phyloP scores from a whole-genome alignment of 2,888 invertebrate species.

The Cheiracanthium punctorium region DNA sequence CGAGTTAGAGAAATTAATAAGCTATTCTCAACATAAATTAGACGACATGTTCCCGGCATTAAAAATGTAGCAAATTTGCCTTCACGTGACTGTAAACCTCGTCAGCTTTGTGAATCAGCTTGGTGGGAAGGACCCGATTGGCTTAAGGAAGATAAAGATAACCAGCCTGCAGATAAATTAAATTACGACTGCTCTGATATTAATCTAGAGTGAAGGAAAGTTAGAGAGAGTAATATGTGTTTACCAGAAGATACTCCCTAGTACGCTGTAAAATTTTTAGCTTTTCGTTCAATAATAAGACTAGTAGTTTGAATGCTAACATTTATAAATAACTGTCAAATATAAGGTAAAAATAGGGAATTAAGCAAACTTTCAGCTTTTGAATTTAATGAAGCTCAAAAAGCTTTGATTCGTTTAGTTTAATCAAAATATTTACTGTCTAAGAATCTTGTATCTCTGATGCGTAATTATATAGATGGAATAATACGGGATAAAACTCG shows the following conservation, averaged over 20 bases:
- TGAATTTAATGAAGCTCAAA: not conserved
- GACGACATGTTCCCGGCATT: not conserved
- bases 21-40: not conserved
- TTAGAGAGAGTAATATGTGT: not conserved
- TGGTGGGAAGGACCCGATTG: not conserved
- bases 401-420: not conserved
- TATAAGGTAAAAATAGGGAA: not conserved
- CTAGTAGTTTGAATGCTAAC: not conserved
- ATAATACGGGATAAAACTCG: too few relatives aligned
- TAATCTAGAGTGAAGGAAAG: not conserved
- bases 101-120: not conserved
- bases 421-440: too few relatives aligned
- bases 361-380: not conserved
- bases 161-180: not conserved
- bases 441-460: too few relatives aligned
- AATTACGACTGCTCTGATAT: not conserved
- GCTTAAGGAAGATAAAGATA: not conserved
- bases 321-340: conserved; percentile 4
- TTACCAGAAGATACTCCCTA: not conserved
- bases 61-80: not conserved
- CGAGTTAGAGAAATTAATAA: not conserved
- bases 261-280: not conserved
- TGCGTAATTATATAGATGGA: too few relatives aligned
- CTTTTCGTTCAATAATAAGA: not conserved
- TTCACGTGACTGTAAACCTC: not conserved